Conservation (phyloP, 2,797 vertebrate species). For the Myiotriccus ornatus region DNA sequence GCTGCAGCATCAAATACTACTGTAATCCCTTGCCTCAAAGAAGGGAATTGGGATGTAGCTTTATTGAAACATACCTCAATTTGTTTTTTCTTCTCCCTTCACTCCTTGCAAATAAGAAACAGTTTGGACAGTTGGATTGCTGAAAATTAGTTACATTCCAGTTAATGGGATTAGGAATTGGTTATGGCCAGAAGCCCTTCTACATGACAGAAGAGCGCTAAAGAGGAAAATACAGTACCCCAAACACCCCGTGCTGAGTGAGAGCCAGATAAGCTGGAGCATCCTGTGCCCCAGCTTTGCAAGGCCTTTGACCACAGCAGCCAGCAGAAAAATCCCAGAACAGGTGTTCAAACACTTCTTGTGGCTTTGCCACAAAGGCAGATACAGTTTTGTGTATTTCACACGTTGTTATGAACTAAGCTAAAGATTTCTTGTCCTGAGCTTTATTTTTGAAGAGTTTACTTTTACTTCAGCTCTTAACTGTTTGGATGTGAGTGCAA, state of each 20-base stretch:
- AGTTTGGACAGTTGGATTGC: neutral
- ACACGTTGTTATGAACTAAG: neutral
- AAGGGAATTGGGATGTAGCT: neutral
- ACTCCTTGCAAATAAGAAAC: neutral
- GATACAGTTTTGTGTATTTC: neutral
- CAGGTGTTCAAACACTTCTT: neutral
- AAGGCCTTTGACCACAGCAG: neutral
- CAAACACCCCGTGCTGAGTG: neutral
- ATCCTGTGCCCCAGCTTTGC: neutral
- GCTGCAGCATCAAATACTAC: fast-evolving
- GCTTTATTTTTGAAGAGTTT: neutral
- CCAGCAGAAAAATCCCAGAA: neutral
- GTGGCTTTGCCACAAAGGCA: neutral
- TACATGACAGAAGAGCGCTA: neutral
- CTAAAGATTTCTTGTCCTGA: neutral
- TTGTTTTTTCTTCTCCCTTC: neutral
- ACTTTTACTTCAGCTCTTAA: neutral
- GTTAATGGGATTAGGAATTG: neutral
- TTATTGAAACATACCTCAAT: neutral
- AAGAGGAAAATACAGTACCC: neutral
- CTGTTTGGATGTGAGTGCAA: neutral
- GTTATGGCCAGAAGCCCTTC: neutral
- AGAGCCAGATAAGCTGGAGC: neutral
- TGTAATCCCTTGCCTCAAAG: neutral
- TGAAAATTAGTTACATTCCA: neutral